phyloP scores from a whole-genome alignment of 2,113 vertebrate species.

The Scortum barcoo region DNA sequence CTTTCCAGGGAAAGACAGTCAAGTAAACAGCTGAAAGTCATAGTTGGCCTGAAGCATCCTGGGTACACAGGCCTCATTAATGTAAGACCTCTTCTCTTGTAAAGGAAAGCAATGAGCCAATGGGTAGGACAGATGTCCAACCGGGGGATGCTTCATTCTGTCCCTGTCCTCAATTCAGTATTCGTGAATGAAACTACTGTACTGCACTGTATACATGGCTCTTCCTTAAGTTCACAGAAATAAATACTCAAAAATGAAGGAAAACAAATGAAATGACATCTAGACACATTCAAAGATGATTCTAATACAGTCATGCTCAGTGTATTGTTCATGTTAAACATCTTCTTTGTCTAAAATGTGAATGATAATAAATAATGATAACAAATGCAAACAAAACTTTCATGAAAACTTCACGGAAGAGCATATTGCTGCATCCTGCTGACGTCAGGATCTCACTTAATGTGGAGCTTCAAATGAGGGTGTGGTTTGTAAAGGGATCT shows the following conservation, averaged over 20 bases:
- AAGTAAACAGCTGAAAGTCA: conserved; percentile 71
- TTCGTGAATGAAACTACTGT: conserved; percentile 28
- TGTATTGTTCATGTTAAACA: background rate
- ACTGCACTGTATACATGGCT: background rate
- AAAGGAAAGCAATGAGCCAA: conserved; percentile 39
- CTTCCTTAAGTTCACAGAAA: background rate
- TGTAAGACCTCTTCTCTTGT: conserved; percentile 40
- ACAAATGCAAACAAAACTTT: background rate
- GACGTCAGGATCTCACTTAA: conserved; percentile 15
- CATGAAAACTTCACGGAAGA: background rate
- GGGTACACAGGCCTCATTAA: conserved; percentile 53
- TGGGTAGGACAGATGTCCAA: conserved; percentile 28
- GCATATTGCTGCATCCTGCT: background rate
- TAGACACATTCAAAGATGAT: background rate
- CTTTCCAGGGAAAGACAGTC: conserved; percentile 47
- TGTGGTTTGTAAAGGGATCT: conserved; percentile 39
- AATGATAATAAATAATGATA: background rate
- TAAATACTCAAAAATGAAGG: background rate
- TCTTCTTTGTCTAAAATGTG: background rate
- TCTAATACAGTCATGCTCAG: background rate
- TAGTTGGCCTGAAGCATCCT: conserved; percentile 59
- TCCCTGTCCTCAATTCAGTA: conserved; percentile 24
- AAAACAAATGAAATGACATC: background rate
- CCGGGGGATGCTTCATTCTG: background rate
- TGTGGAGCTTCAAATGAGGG: conserved; percentile 37